phyloP scores from a whole-genome alignment of 1,140 invertebrate genomes.

The Drosophila cardini region DNA sequence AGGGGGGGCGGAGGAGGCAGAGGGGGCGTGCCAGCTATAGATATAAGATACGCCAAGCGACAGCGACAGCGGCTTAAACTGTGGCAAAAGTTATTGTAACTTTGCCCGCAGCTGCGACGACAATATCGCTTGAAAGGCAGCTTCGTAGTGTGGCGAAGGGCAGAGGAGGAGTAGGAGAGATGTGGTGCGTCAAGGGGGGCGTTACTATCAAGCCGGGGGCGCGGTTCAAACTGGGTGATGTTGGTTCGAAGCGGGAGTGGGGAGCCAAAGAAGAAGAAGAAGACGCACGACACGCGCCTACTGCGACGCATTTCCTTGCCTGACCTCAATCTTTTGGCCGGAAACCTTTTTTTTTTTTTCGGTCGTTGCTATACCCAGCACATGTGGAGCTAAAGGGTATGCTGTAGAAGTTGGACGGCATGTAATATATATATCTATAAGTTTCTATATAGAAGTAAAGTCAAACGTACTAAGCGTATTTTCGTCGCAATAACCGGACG shows the following conservation, averaged over 20 bases:
- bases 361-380: no score
- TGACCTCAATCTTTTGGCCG: slow-evolving; percentile 66
- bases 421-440: no score
- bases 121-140: slow-evolving; percentile 7
- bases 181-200: background rate
- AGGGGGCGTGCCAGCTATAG: background rate
- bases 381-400: no score
- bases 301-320: slow-evolving; percentile 64
- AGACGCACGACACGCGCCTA: slow-evolving; percentile 60
- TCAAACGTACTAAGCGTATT: no score
- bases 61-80: slow-evolving; percentile 62
- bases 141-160: no score
- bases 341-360: background rate
- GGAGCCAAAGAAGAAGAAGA: background rate
- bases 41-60: slow-evolving; percentile 53
- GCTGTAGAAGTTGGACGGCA: no score
- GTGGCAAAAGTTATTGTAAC: slow-evolving; percentile 81
- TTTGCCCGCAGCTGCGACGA: slow-evolving; percentile 64
- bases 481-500: no score
- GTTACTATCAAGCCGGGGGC: slow-evolving; percentile 26
- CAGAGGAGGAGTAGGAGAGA: background rate
- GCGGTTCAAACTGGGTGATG: background rate
- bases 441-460: no score
- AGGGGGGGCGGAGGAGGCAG: background rate
- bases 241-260: no score